Evolutionary conservation across 2,113 vertebrate genomes (phyloP).

Genomic region (Turdus rufiventris): DNA sequence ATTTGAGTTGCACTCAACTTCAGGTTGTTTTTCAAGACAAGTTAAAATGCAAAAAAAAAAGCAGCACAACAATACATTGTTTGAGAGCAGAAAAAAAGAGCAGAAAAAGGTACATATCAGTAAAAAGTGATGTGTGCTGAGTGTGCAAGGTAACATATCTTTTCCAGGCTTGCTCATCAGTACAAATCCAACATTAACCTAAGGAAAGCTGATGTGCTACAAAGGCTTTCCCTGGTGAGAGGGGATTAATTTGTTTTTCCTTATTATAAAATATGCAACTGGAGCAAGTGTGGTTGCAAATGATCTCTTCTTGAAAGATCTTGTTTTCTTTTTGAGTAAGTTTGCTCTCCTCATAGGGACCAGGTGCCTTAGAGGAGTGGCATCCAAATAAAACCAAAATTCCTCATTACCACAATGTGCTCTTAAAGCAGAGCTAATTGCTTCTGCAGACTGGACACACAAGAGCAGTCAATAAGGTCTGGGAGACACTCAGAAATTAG

Average conservation of each 20-base stretch:
- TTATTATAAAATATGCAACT: not conserved
- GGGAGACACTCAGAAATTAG: not conserved
- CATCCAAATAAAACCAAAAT: not conserved
- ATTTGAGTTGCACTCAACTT: not conserved
- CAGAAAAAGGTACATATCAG: accelerated
- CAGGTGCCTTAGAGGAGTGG: not conserved
- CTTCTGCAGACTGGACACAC: not conserved
- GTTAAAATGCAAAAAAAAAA: not conserved
- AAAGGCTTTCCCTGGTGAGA: not conserved
- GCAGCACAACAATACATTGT: not conserved
- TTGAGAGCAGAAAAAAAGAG: not conserved
- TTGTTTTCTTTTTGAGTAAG: not conserved
- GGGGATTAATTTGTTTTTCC: not conserved
- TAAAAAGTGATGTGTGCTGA: not conserved
- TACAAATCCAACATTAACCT: not conserved
- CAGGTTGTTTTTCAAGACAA: not conserved
- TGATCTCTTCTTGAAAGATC: not conserved
- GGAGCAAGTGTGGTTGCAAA: not conserved
- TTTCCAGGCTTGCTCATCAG: not conserved
- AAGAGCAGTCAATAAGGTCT: not conserved
- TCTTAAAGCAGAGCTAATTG: not conserved
- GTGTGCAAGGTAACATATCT: not conserved
- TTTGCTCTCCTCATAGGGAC: not conserved
- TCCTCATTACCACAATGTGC: not conserved
- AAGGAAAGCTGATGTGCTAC: not conserved